A percentile compares a stretch with the other conserved stretches of the same genome.
phyloP scores from a whole-genome alignment of 2,113 vertebrate species.

The Cynopterus brachyotis region DNA sequence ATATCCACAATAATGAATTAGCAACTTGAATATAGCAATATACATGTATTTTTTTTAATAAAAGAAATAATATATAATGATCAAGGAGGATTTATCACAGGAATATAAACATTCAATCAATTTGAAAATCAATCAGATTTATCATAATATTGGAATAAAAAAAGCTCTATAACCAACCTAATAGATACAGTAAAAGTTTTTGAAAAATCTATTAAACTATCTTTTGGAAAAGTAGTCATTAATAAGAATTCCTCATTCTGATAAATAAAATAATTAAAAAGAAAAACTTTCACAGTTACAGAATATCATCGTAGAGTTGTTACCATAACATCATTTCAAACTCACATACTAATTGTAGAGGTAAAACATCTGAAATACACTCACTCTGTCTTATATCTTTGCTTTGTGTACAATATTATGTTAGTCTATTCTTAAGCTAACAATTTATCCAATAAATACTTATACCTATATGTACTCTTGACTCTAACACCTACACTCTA shows the following conservation, averaged over 20 bases:
- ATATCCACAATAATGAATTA: neutral
- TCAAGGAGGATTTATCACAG: neutral
- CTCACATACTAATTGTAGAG: conserved; percentile 1
- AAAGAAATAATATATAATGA: neutral
- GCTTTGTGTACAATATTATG: neutral
- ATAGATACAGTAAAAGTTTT: neutral
- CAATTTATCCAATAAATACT: neutral
- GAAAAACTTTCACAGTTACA: neutral
- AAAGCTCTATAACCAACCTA: conserved; percentile 10
- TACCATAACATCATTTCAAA: conserved; percentile 32
- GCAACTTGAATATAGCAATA: neutral
- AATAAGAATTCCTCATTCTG: conserved; percentile 25
- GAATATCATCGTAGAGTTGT: neutral
- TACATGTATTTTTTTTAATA: neutral
- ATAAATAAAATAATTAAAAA: neutral
- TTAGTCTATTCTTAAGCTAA: neutral
- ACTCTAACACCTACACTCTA: neutral
- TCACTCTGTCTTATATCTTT: neutral
- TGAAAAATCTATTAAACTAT: conserved; percentile 25
- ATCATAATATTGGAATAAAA: neutral
- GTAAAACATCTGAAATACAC: neutral
- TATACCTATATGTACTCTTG: neutral
- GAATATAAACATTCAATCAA: neutral
- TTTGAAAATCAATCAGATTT: conserved; percentile 32
- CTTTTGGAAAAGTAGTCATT: conserved; percentile 38